Evolutionary conservation across 2,113 vertebrate genomes (phyloP).

Genomic region (Eretmochelys imbricata): DNA sequence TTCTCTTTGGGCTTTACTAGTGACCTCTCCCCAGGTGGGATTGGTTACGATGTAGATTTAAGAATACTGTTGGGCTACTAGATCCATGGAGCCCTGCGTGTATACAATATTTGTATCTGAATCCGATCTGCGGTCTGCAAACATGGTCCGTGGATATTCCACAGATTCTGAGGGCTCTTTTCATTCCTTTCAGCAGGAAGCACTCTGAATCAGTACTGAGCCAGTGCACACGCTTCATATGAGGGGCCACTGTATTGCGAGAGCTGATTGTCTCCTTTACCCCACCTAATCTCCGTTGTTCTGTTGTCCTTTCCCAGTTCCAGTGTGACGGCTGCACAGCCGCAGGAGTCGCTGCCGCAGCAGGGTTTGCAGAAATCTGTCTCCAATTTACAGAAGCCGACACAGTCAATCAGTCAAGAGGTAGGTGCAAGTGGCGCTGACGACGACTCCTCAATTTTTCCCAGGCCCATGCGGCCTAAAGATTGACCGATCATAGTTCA

Average conservation of each 20-base stretch:
- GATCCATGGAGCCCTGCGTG: background rate
- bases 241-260: accelerated
- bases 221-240: accelerated
- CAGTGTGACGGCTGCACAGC: conserved; percentile 94
- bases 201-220: accelerated
- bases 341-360: conserved; percentile 97
- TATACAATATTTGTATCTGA: too few species aligned
- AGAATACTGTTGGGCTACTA: background rate
- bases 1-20: background rate
- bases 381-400: conserved; percentile 99
- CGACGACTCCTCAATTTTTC: background rate
- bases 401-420: conserved; percentile 92
- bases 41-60: background rate
- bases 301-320: conserved; percentile 82
- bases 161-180: background rate
- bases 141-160: too few species aligned
- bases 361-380: conserved; percentile 99
- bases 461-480: background rate
- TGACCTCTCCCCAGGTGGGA: too few species aligned
- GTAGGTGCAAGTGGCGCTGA: conserved; percentile 70
- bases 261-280: background rate
- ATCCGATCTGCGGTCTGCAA: too few species aligned
- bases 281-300: conserved; percentile 11
- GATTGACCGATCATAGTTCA: background rate
- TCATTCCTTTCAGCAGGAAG: background rate